Evolutionary conservation across 1,140 invertebrate species (phyloP).

Genomic region (Ruditapes philippinarum): DNA sequence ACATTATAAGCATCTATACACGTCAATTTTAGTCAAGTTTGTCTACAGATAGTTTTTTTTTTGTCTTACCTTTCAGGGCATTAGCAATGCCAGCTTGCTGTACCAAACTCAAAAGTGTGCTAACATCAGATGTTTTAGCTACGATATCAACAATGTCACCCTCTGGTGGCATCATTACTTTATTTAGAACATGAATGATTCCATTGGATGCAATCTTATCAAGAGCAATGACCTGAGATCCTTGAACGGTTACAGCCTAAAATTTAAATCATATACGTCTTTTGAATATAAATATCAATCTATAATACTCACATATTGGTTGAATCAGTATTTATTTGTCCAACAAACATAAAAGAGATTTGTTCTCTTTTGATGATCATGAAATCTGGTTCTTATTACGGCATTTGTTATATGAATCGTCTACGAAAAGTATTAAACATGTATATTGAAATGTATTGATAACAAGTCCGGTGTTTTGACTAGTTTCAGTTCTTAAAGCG

Average conservation of each 20-base stretch:
- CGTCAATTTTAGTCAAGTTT: too few species aligned
- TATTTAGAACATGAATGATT: conserved; percentile 63
- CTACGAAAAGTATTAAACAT: too few species aligned
- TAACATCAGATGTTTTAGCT: conserved; percentile 59
- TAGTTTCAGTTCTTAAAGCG: too few species aligned
- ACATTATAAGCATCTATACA: too few species aligned
- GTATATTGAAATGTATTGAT: too few species aligned
- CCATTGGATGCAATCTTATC: conserved; percentile 28
- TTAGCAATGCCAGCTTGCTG: conserved; percentile 64
- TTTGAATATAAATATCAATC: too few species aligned
- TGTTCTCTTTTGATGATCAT: too few species aligned
- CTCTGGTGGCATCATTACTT: conserved; percentile 71
- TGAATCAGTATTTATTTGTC: background rate
- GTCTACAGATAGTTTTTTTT: too few species aligned
- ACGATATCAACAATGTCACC: conserved; percentile 72
- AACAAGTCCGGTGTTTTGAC: too few species aligned
- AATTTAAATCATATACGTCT: background rate
- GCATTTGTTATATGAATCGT: too few species aligned
- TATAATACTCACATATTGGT: background rate
- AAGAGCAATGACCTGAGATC: background rate
- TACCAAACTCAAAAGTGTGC: conserved; percentile 64
- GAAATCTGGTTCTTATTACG: too few species aligned
- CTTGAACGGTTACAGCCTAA: conserved; percentile 33
- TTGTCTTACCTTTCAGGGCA: conserved; percentile 45
- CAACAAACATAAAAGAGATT: too few species aligned